Evolutionary conservation across 2,113 vertebrate genomes (phyloP).

Genomic region (Xiphias gladius): DNA sequence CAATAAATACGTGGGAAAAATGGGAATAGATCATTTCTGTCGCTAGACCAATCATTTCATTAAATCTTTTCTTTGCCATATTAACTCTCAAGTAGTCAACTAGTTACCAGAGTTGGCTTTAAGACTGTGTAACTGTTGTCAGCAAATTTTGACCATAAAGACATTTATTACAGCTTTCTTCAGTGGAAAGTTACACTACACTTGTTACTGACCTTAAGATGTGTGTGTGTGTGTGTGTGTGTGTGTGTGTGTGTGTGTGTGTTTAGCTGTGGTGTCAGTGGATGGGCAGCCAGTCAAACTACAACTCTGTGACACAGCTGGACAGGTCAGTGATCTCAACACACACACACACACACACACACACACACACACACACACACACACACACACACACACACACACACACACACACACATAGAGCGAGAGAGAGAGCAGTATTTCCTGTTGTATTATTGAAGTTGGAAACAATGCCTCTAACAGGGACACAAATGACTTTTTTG

Average conservation of each 20-base stretch:
- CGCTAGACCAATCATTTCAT: neutral
- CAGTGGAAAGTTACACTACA: neutral
- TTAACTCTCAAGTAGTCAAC: neutral
- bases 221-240: slow-evolving; percentile 44
- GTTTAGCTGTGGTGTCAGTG: slow-evolving; percentile 92
- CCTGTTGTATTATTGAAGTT: slow-evolving; percentile 59
- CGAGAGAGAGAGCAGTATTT: slow-evolving; percentile 24
- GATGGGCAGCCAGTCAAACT: slow-evolving; percentile 94
- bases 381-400: slow-evolving; percentile 19
- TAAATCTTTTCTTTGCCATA: neutral
- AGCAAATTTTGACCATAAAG: neutral
- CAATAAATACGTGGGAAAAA: neutral
- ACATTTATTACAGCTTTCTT: neutral
- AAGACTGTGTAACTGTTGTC: neutral
- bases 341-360: slow-evolving; percentile 28
- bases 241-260: slow-evolving; percentile 39
- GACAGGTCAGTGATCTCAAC: slow-evolving; percentile 90
- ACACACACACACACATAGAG: slow-evolving; percentile 18
- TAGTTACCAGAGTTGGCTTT: neutral
- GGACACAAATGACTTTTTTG: neutral
- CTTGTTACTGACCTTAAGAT: slow-evolving; percentile 11
- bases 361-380: slow-evolving; percentile 19
- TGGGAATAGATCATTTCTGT: neutral
- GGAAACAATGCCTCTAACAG: slow-evolving; percentile 47
- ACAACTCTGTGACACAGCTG: slow-evolving; percentile 96